These are phyloP conservation scores for Ceyx margarethae DNA, from an alignment of 2,113 vertebrate genomes.

Conservation along the genomic window DNA sequence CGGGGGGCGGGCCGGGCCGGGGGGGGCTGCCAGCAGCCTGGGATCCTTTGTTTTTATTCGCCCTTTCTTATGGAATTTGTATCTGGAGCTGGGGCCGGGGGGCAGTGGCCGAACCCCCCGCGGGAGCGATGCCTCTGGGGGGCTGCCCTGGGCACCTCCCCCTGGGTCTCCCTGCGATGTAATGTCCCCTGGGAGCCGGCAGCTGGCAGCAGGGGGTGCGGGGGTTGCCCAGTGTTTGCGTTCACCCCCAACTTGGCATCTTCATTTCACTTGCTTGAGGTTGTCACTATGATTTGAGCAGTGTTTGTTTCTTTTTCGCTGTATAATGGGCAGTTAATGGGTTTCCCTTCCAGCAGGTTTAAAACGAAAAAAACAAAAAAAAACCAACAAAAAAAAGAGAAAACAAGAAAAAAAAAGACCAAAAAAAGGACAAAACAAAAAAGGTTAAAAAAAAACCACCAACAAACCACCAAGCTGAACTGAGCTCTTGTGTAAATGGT, in stretches of 20 bases:
- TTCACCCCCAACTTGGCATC: not conserved
- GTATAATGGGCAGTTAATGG: not conserved
- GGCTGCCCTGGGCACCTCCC: not conserved
- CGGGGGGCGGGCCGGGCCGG: too few relatives aligned
- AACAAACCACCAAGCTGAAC: not conserved
- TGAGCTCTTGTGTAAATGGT: conserved; percentile 44
- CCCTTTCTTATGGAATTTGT: conserved; percentile 40
- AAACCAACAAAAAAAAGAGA: conserved; percentile 3
- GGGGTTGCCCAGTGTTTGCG: not conserved
- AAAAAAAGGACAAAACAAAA: too few relatives aligned
- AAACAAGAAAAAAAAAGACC: not conserved
- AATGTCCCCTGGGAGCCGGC: not conserved
- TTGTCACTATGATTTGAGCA: conserved; percentile 29
- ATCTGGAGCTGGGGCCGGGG: not conserved
- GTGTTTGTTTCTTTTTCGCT: conserved; percentile 30
- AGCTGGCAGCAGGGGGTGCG: not conserved
- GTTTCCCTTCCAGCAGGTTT: conserved; percentile 32
- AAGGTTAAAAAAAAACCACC: not conserved
- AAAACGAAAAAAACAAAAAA: not conserved
- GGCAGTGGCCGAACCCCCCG: too few relatives aligned
- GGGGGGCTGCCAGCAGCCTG: not conserved
- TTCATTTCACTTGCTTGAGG: conserved; percentile 55
- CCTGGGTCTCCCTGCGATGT: too few relatives aligned
- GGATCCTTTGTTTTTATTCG: conserved; percentile 27
- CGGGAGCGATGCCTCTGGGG: not conserved